phyloP scores from a whole-genome alignment of 2,113 vertebrate species.

The Choloepus hoffmanni region DNA sequence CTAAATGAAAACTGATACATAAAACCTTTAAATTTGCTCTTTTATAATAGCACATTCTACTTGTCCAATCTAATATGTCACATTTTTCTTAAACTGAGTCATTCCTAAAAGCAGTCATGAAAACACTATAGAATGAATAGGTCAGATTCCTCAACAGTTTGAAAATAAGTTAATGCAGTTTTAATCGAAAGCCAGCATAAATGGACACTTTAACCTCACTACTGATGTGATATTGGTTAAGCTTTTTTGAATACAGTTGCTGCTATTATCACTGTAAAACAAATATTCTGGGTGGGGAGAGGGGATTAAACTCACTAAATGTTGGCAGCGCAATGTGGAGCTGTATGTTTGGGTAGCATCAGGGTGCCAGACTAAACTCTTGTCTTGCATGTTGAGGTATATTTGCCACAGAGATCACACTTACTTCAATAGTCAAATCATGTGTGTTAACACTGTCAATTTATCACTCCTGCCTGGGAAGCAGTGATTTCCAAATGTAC shows the following conservation, averaged over 20 bases:
- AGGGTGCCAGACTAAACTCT: slow-evolving; percentile 24
- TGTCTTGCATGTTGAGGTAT: slow-evolving; percentile 43
- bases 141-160: background rate
- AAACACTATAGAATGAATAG: background rate
- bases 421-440: slow-evolving; percentile 61
- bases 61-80: background rate
- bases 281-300: background rate
- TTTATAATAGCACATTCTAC: background rate
- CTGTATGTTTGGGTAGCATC: slow-evolving; percentile 51
- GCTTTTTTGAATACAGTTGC: background rate
- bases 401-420: background rate
- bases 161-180: background rate
- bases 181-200: background rate
- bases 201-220: background rate
- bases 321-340: background rate
- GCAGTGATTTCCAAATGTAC: slow-evolving; percentile 64
- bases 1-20: background rate
- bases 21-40: background rate
- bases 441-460: slow-evolving; percentile 64
- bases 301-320: background rate
- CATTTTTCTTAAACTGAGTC: background rate
- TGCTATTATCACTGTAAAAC: background rate
- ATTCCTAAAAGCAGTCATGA: background rate
- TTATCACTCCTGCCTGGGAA: slow-evolving; percentile 58
- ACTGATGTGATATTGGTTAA: background rate